Evolutionary conservation across 1,140 invertebrate genomes (phyloP), one percentile per base, ranked within the genome.

Genomic region (Eufriesea mexicana): DNA sequence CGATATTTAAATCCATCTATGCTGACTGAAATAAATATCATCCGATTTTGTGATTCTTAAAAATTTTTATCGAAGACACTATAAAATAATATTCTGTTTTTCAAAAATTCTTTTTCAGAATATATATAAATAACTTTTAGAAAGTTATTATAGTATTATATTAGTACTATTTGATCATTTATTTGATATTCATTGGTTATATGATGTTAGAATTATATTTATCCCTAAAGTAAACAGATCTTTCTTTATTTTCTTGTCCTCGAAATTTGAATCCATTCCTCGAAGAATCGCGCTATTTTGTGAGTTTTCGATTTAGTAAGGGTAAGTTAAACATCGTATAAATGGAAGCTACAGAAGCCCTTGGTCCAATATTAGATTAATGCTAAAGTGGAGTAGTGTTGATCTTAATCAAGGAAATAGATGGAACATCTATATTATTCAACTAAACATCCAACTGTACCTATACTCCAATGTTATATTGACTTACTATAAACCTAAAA

Each of bases 331-430:
- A 71, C 47, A 20, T 2, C n/a, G 67, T 68, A 42, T 20, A 71
- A 71, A 51, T 51, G 18, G 47, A 71, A 71, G 2, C 47, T 49
- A 28, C 47, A 20, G 25, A 51, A 71, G 25, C 45, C 20, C 47
- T 16, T 28, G 47, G 51, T 28, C 5, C 12, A 71, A 71, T 71
- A 71, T 71, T 71, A 71, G 25, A 71, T 71, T 71, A 71, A 18
- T 51, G 18, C 9, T 28, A 71, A 71, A 51, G 68, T 71, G 47
- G 16, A 51, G 18, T 25, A 25, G 51, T 71, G 66, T 68, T 68
- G 66, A 49, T 18, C 8, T 71, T 71, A 20, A 51, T 25, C 18
- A 71, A 51, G 47, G 47, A 51, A 71, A 28, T 51, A 70, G 67
- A 7, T n/a, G 67, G 45, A 49, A 49, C 23, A 49, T 20, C 67